These are phyloP conservation scores for Propsilocerus akamusi DNA, from an alignment of 1,140 invertebrate genomes.

Conservation along the genomic window DNA sequence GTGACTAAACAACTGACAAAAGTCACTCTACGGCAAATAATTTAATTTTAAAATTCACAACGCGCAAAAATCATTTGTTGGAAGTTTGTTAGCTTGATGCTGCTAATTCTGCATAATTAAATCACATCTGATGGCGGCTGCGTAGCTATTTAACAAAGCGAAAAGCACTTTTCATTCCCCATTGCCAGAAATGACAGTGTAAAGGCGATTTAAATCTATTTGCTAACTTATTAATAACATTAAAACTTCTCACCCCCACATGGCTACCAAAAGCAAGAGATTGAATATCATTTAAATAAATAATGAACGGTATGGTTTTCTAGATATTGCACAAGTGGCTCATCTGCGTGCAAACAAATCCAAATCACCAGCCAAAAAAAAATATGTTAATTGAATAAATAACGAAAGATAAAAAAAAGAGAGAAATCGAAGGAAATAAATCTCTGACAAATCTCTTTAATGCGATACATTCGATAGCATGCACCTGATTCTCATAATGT, in stretches of 20 bases:
- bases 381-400: conserved; percentile 4
- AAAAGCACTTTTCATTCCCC: too few species aligned
- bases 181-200: too few species aligned
- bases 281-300: conserved; percentile 4
- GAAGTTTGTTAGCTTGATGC: too few species aligned
- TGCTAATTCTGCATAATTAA: too few species aligned
- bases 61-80: too few species aligned
- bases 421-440: not conserved
- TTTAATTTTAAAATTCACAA: too few species aligned
- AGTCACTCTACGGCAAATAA: too few species aligned
- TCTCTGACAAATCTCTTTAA: conserved; percentile 3
- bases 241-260: too few species aligned
- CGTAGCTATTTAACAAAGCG: too few species aligned
- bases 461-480: conserved; percentile 1
- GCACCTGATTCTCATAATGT: conserved; percentile 1
- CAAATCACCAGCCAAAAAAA: not conserved
- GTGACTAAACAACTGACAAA: too few species aligned
- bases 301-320: not conserved
- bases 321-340: not conserved
- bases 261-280: not conserved
- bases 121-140: too few species aligned
- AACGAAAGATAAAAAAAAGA: not conserved
- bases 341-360: not conserved
- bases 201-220: too few species aligned
- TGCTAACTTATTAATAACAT: not conserved